These are phyloP conservation scores for Gonatopus flavifemur DNA, from an alignment of 1,140 invertebrate genomes.

Conservation along the genomic window DNA sequence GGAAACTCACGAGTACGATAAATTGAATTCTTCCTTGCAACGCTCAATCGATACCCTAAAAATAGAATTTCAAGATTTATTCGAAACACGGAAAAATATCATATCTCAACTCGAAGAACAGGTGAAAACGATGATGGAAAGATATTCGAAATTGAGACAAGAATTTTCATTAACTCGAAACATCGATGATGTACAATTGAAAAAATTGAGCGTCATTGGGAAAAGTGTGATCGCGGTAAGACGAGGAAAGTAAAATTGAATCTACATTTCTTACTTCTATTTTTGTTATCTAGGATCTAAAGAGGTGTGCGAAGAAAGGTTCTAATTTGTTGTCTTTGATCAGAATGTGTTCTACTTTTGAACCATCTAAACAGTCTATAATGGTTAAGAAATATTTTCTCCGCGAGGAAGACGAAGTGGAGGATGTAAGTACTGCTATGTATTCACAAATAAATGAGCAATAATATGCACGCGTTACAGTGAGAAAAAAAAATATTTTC, in stretches of 20 bases:
- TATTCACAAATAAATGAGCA: not conserved
- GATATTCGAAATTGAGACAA: conserved; percentile 33
- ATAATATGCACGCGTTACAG: not conserved
- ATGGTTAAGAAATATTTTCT: conserved; percentile 37
- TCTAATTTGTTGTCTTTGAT: conserved; percentile 27
- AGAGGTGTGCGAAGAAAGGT: conserved; percentile 37
- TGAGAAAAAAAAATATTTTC: conserved; percentile 4
- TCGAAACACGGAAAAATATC: conserved; percentile 25
- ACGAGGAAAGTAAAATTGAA: conserved; percentile 9
- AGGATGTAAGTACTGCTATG: not conserved
- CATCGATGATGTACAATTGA: conserved; percentile 38
- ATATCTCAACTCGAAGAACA: conserved; percentile 34
- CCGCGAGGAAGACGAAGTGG: conserved; percentile 14
- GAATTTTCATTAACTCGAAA: conserved; percentile 32
- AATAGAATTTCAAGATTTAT: conserved; percentile 26
- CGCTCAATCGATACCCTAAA: conserved; percentile 35
- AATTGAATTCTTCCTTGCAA: conserved; percentile 32
- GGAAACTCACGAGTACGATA: conserved; percentile 35
- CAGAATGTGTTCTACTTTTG: conserved; percentile 39
- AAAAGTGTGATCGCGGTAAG: conserved; percentile 41
- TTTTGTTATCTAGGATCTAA: conserved; percentile 37
- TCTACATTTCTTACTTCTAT: conserved; percentile 2
- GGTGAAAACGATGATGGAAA: conserved; percentile 25
- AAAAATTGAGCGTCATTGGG: conserved; percentile 40
- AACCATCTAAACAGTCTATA: conserved; percentile 25